Percentiles rank a stretch among this genome's conserved stretches.
Evolutionary conservation across 1,140 invertebrate species (phyloP).

Genomic region (Bicyclus anynana): DNA sequence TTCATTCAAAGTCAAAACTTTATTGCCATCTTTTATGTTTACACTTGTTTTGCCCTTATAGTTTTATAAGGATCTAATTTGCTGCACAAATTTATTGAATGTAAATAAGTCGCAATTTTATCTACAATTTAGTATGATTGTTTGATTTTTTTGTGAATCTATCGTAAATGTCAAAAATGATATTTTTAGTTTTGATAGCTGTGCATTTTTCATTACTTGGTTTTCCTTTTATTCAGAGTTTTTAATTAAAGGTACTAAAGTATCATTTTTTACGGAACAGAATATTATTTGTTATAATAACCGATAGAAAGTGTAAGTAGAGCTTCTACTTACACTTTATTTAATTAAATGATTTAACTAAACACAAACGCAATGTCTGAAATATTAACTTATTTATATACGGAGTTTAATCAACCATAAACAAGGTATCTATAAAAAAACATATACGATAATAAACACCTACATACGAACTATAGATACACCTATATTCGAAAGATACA

Average conservation of each 20-base stretch:
- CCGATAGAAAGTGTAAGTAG: too few relatives aligned
- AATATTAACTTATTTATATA: too few relatives aligned
- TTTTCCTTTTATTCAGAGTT: not conserved
- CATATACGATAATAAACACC: too few relatives aligned
- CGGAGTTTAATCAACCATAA: too few relatives aligned
- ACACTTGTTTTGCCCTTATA: constrained; percentile 20
- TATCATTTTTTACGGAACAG: too few relatives aligned
- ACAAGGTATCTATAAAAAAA: too few relatives aligned
- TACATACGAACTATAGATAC: too few relatives aligned
- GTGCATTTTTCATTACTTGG: not conserved
- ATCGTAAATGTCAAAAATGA: not conserved
- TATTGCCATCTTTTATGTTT: constrained; percentile 17
- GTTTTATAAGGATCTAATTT: constrained; percentile 12
- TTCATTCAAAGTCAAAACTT: constrained; percentile 17
- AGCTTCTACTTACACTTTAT: not conserved
- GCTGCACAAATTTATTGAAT: constrained; percentile 13
- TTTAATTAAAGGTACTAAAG: too few relatives aligned
- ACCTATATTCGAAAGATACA: constrained; percentile 1
- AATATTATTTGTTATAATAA: too few relatives aligned
- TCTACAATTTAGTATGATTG: not conserved
- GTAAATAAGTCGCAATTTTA: constrained; percentile 5
- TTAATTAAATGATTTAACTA: not conserved
- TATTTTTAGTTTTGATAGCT: too few relatives aligned
- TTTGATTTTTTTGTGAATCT: not conserved
- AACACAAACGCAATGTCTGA: too few relatives aligned